Conservation (phyloP, 2,888 invertebrate species). For the Amblyjoppa proteus region DNA sequence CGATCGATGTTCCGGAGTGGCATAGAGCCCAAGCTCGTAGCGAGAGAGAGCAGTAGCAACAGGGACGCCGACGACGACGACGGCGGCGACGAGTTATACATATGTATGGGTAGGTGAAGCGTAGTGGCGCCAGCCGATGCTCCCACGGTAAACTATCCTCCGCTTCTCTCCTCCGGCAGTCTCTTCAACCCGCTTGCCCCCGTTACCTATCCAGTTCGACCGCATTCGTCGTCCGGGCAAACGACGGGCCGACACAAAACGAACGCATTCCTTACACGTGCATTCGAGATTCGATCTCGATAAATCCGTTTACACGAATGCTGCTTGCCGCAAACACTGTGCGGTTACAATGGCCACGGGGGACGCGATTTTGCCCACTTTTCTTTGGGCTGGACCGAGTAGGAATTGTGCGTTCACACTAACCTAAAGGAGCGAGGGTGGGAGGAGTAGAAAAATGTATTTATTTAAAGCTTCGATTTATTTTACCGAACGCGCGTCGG, state of each 20-base stretch:
- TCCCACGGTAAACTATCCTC: constrained; percentile 62
- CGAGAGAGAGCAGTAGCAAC: neutral
- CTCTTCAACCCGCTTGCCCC: constrained; percentile 45
- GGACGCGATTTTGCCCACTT: neutral
- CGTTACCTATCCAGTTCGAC: constrained; percentile 49
- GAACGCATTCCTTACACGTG: constrained; percentile 33
- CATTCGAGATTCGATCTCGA: constrained; percentile 29
- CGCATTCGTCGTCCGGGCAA: constrained; percentile 17
- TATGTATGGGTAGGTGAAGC: constrained; percentile 48
- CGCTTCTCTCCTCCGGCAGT: neutral
- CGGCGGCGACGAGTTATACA: constrained; percentile 46
- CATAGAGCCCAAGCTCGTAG: constrained; percentile 13
- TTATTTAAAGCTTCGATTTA: too few species aligned
- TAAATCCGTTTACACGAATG: neutral
- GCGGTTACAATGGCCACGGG: neutral
- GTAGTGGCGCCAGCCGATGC: constrained; percentile 60
- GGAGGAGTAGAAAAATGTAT: neutral
- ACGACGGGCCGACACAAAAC: constrained; percentile 7
- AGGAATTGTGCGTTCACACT: neutral
- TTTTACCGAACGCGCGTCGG: neutral
- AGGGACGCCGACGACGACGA: neutral
- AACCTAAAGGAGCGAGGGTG: neutral
- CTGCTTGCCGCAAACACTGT: neutral
- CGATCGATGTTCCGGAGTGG: constrained; percentile 64
- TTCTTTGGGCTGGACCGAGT: neutral